phyloP scores from a whole-genome alignment of 2,113 vertebrate species.

The Macquaria ambigua region DNA sequence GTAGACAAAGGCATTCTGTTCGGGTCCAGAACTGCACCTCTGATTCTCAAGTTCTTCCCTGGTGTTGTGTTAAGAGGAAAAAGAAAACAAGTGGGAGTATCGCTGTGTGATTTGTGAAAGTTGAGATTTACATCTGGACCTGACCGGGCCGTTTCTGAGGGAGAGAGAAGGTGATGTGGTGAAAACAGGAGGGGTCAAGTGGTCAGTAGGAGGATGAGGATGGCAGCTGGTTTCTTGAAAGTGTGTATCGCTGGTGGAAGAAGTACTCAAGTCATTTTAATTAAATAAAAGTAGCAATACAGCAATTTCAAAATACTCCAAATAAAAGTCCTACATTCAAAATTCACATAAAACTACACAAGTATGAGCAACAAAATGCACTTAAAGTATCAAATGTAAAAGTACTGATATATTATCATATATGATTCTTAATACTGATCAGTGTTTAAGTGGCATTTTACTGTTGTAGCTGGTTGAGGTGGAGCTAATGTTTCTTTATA shows the following conservation, averaged over 20 bases:
- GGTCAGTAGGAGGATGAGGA: conserved; percentile 46
- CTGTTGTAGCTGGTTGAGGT: neutral
- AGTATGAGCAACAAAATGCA: neutral
- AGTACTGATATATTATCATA: neutral
- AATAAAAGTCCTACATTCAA: no score
- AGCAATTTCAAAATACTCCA: neutral
- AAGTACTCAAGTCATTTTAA: neutral
- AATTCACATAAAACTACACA: neutral
- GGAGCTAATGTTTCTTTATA: neutral
- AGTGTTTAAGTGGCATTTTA: neutral
- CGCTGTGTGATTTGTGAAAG: conserved; percentile 69
- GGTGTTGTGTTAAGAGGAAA: conserved; percentile 72
- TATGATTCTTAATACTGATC: neutral
- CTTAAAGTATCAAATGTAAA: neutral
- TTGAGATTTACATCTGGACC: conserved; percentile 66
- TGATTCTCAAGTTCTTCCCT: conserved; percentile 66
- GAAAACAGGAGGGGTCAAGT: conserved; percentile 22
- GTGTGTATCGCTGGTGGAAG: neutral
- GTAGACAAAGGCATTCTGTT: conserved; percentile 74
- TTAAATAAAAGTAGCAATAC: neutral
- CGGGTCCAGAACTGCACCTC: conserved; percentile 39
- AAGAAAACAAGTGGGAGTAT: conserved; percentile 74
- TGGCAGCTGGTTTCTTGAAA: neutral
- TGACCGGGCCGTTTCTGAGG: conserved; percentile 31
- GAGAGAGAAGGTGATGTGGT: conserved; percentile 26